Conservation (phyloP, 2,113 vertebrate genomes). For the Siniperca chuatsi region DNA sequence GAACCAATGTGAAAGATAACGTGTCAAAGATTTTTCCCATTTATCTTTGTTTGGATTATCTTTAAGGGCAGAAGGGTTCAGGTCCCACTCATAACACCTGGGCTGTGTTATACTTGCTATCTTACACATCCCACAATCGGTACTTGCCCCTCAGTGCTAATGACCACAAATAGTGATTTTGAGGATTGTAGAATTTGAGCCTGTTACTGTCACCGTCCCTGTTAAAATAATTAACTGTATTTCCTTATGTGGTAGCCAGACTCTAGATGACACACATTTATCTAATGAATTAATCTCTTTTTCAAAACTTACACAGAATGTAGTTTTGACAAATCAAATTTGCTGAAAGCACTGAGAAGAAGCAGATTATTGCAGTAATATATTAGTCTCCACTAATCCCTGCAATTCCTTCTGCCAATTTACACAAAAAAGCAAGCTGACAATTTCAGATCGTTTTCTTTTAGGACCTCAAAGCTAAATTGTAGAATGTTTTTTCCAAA, state of each 20-base stretch:
- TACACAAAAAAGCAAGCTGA: constrained; percentile 1
- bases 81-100: not conserved
- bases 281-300: not conserved
- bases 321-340: not conserved
- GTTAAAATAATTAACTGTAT: not conserved
- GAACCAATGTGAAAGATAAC: constrained; percentile 18
- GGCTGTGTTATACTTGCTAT: not conserved
- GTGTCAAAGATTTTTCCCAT: not conserved
- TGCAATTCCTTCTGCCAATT: not conserved
- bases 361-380: constrained; percentile 10
- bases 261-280: not conserved
- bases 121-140: not conserved
- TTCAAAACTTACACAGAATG: not conserved
- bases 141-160: not conserved
- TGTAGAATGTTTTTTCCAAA: not conserved
- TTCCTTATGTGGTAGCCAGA: not conserved
- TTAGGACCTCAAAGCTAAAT: not conserved
- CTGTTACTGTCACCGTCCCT: too few relatives aligned
- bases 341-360: not conserved
- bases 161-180: not conserved
- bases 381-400: constrained; percentile 1
- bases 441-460: not conserved
- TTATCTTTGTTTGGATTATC: constrained; percentile 16
- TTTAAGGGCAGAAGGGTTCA: not conserved
- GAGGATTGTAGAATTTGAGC: not conserved